Conservation (phyloP, 1,140 invertebrate species). For the Limonius californicus region DNA sequence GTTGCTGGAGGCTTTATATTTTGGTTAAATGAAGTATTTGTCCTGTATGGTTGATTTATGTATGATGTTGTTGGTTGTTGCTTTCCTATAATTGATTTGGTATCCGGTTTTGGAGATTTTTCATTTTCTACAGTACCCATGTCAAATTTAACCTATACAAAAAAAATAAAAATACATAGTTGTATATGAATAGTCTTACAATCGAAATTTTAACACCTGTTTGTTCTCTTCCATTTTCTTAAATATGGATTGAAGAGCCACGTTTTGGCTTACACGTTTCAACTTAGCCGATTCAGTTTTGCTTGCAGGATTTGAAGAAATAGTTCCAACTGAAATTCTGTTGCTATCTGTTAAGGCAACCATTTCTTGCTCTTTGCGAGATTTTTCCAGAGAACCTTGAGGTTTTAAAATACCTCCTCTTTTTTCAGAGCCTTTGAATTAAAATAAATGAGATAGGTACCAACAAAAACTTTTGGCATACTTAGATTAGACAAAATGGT, state of each 20-base stretch:
- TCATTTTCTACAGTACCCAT: background rate
- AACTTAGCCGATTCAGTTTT: conserved; percentile 34
- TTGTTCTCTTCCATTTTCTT: conserved; percentile 57
- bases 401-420: conserved; percentile 66
- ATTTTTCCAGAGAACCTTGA: conserved; percentile 62
- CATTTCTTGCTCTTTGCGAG: conserved; percentile 53
- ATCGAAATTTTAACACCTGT: conserved; percentile 49
- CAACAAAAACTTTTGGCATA: too few species aligned
- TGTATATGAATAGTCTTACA: background rate
- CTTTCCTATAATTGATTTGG: background rate
- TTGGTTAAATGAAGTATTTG: background rate
- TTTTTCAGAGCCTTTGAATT: conserved; percentile 52
- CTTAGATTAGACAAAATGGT: too few species aligned
- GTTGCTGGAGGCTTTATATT: background rate
- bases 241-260: conserved; percentile 67
- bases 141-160: conserved; percentile 8
- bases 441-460: too few species aligned
- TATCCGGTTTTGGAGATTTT: background rate
- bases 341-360: conserved; percentile 28
- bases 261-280: conserved; percentile 43
- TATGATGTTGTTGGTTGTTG: background rate
- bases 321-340: background rate
- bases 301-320: background rate
- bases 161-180: background rate
- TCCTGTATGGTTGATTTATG: background rate